Evolutionary conservation across 2,113 vertebrate species (phyloP).

Genomic region (Euleptes europaea): DNA sequence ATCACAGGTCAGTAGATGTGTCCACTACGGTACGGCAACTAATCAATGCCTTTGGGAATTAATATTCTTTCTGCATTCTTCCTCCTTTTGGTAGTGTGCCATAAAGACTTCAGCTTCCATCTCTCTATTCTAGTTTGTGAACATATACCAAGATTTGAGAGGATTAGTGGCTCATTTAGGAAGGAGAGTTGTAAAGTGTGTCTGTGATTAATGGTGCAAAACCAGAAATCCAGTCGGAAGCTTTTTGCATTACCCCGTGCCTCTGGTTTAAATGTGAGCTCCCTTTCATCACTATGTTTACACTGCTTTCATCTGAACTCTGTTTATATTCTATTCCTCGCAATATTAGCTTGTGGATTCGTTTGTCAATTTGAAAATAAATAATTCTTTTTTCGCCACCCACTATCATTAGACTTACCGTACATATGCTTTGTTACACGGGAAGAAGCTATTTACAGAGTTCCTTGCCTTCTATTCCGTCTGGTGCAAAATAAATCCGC

Average conservation of each 20-base stretch:
- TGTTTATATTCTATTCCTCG: slow-evolving; percentile 32
- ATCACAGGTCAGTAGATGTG: too few species aligned
- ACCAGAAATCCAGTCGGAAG: slow-evolving; percentile 45
- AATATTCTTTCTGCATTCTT: neutral
- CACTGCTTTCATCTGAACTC: slow-evolving; percentile 55
- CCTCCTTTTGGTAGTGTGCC: neutral
- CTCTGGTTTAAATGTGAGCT: slow-evolving; percentile 21
- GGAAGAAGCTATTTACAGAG: slow-evolving; percentile 55
- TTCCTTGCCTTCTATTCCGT: slow-evolving; percentile 61
- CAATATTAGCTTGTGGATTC: slow-evolving; percentile 24
- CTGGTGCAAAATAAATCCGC: slow-evolving; percentile 69
- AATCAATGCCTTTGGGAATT: neutral
- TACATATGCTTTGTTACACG: slow-evolving; percentile 42
- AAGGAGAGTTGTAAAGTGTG: slow-evolving; percentile 35
- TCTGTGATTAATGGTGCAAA: slow-evolving; percentile 53
- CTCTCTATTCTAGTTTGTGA: neutral
- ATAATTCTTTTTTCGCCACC: slow-evolving; percentile 34
- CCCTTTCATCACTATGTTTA: slow-evolving; percentile 52
- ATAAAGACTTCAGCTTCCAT: slow-evolving; percentile 2
- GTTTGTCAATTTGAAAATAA: slow-evolving; percentile 60
- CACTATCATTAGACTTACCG: slow-evolving; percentile 56
- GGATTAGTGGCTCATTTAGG: slow-evolving; percentile 44
- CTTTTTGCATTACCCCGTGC: slow-evolving; percentile 30
- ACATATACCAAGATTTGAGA: slow-evolving; percentile 23
- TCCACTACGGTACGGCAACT: too few species aligned